phyloP scores from a whole-genome alignment of 2,888 invertebrate genomes.

The Noctua pronuba region DNA sequence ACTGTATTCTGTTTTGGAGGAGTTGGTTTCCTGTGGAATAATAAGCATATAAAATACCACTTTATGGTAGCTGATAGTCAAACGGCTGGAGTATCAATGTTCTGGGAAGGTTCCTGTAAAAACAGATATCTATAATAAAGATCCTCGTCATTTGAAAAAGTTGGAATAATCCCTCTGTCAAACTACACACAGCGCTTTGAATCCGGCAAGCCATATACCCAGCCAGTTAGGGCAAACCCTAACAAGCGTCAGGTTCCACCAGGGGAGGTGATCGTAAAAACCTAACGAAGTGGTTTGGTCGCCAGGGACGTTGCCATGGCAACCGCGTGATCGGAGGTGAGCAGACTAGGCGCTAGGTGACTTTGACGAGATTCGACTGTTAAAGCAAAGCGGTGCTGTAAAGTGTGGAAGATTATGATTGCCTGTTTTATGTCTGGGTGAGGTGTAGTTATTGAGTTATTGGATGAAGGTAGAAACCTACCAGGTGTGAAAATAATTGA shows the following conservation, averaged over 20 bases:
- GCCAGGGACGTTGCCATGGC: slow-evolving; percentile 32
- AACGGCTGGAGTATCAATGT: neutral
- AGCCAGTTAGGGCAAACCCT: slow-evolving; percentile 23
- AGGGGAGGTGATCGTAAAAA: slow-evolving; percentile 50
- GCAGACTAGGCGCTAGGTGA: slow-evolving; percentile 6
- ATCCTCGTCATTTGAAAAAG: neutral
- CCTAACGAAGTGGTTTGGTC: slow-evolving; percentile 43
- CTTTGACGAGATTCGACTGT: slow-evolving; percentile 6
- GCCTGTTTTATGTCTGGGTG: neutral
- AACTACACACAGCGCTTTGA: slow-evolving; percentile 7
- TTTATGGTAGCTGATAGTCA: neutral
- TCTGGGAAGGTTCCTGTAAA: neutral
- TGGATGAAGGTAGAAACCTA: neutral
- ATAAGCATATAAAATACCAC: neutral
- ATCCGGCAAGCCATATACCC: neutral
- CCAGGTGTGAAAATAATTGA: neutral
- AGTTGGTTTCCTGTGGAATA: neutral
- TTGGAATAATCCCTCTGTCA: neutral
- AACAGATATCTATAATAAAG: neutral
- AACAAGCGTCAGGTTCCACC: slow-evolving; percentile 50
- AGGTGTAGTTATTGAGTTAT: neutral
- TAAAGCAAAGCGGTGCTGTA: neutral
- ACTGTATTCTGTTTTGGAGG: neutral
- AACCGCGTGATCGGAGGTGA: slow-evolving; percentile 8
- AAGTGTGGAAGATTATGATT: neutral